Base-by-base conservation (phyloP, 2,113 vertebrate species). In the Mohoua ochrocephala region DNA sequence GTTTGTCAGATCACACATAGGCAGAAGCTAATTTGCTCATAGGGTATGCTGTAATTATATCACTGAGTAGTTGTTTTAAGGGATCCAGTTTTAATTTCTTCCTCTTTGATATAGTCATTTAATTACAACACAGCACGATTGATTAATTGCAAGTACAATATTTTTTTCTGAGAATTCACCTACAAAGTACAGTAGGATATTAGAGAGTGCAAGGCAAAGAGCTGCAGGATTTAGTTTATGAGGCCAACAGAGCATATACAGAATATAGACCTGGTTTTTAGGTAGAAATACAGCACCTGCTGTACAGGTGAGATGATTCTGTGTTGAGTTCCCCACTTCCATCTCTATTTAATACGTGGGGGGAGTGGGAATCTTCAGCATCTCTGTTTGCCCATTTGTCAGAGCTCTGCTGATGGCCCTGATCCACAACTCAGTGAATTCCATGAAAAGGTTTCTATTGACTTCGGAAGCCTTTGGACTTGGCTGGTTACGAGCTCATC, bases 1-100 rank as follows among this genome's bases (percentile, higher is more conserved):
- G 80, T 95, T 97, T 97, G 86, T 94, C 95, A 97, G 73, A 93
- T 87, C 80, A 95, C 96, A 89, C 88, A 84, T 76, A 92, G 88
- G 44, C 89, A 95, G 73, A 94, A 91, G 80, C 37, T 95, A 94
- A 97, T 96, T 96, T 93, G 41, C 83, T 96, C 87, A 70, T 77
- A 68, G 84, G 61, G 86, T 91, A 75, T 84, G 67, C 88, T 97
- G 93, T 96, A 94, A 95, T 94, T 96, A 96, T 95, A 81, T 80
- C 73, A 57, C 65, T 79, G 73, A 93, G 89, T 28, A 89, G 83
- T 78, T 95, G 73, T 92, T 93, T 91, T 93, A 91, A 94, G 61
- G 56, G 50, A 92, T 92, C 57, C 65, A 69, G 59, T 57, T 95
- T 91, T 94, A 96, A 94, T 96, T 92, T 96, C 83, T 96, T 93